These are phyloP conservation scores for Clarias platycephalus DNA, from an alignment of 2,797 vertebrate species.

Conservation along the genomic window DNA sequence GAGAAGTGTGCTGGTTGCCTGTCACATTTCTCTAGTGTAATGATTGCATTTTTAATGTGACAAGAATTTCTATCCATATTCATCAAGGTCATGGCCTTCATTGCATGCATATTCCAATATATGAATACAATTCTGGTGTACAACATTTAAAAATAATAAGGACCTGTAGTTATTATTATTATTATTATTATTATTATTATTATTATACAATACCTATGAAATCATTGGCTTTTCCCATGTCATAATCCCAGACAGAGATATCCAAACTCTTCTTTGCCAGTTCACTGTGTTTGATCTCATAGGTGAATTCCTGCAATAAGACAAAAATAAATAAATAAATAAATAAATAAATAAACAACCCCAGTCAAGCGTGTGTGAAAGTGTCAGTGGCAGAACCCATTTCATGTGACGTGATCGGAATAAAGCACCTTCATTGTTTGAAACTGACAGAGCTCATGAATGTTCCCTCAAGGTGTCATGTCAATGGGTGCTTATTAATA, in stretches of 20 bases:
- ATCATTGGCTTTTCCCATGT: constrained; percentile 93
- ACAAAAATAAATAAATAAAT: background rate
- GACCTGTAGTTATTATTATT: constrained; percentile 10
- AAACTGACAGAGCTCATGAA: constrained; percentile 39
- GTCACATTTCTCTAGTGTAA: background rate
- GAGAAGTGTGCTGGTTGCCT: background rate
- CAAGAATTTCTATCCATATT: constrained; percentile 15
- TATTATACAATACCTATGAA: constrained; percentile 81
- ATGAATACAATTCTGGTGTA: background rate
- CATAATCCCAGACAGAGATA: constrained; percentile 95
- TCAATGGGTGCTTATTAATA: constrained; percentile 33
- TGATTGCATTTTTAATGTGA: constrained; percentile 25
- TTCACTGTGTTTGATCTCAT: constrained; percentile 92
- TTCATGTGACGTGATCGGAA: background rate
- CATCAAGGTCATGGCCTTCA: constrained; percentile 28
- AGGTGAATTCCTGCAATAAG: constrained; percentile 86
- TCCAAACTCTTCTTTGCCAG: constrained; percentile 94
- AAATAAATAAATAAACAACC: background rate
- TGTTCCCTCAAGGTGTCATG: constrained; percentile 21
- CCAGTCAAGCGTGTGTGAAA: background rate
- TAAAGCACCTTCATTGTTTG: constrained; percentile 3
- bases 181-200: background rate
- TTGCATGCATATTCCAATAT: constrained; percentile 10
- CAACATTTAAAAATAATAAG: background rate
- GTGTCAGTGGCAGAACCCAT: background rate